These are phyloP conservation scores for Adelges cooleyi DNA, from an alignment of 1,140 invertebrate species.

Conservation along the genomic window DNA sequence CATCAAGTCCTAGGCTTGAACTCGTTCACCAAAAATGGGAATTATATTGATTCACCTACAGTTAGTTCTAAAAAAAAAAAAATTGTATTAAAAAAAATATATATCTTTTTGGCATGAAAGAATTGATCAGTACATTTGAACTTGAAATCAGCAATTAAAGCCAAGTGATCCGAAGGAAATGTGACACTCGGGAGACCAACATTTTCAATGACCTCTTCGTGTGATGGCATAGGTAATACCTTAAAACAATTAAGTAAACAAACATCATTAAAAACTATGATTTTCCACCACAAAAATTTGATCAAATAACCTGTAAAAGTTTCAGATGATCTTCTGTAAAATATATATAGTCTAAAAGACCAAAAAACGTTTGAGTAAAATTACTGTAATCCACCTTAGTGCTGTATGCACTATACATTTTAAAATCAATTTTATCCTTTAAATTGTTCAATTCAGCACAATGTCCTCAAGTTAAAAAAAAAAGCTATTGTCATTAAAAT, in stretches of 20 bases:
- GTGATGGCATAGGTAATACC: conserved; percentile 64
- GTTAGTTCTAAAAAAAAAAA: too few species aligned
- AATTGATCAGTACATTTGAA: too few species aligned
- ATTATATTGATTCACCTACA: too few species aligned
- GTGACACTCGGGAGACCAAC: conserved; percentile 70
- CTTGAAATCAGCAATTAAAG: conserved; percentile 67
- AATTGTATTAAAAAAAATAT: too few species aligned
- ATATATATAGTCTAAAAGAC: conserved; percentile 16
- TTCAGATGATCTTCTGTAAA: neutral
- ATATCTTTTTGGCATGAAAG: too few species aligned
- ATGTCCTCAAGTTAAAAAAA: neutral
- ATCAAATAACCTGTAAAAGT: conserved; percentile 9
- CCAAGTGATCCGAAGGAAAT: conserved; percentile 86
- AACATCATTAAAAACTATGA: too few species aligned
- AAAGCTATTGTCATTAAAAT: neutral
- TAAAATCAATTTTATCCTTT: neutral
- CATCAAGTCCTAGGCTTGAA: too few species aligned
- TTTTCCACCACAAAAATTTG: too few species aligned
- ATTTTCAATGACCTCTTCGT: conserved; percentile 58
- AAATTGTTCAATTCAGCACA: neutral
- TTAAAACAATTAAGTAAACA: conserved; percentile 36
- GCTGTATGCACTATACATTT: neutral
- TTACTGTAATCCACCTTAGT: neutral
- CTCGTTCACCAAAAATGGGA: too few species aligned
- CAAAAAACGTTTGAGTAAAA: neutral